A percentile compares a stretch with the other conserved stretches of the same genome.
Evolutionary conservation across 2,797 vertebrate species (phyloP).

Genomic region (Scyliorhinus canicula): DNA sequence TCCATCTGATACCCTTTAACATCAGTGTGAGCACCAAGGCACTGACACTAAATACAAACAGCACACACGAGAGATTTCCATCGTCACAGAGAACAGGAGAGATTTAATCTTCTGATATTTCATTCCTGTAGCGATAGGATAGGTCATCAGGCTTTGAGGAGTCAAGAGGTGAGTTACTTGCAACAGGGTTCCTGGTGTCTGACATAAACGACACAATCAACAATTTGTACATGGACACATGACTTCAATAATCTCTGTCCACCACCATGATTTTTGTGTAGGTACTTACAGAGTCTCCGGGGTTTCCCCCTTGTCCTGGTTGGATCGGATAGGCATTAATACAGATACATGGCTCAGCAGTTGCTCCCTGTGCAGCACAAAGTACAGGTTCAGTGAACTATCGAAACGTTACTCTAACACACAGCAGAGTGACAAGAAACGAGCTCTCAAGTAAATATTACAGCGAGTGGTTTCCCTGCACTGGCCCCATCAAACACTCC

Average conservation of each 20-base stretch:
- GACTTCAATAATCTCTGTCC: neutral
- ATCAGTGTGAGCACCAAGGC: too few relatives aligned
- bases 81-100: too few relatives aligned
- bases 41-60: neutral
- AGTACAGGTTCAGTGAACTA: neutral
- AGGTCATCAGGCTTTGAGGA: neutral
- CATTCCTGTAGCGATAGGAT: neutral
- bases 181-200: neutral
- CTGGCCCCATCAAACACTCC: neutral
- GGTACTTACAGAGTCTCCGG: slow-evolving; percentile 20
- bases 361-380: neutral
- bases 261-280: neutral
- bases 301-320: neutral
- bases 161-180: neutral
- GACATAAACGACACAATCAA: neutral
- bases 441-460: neutral
- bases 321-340: neutral
- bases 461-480: neutral
- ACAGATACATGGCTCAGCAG: neutral
- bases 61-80: too few relatives aligned
- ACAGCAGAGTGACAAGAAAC: neutral
- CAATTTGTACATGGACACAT: neutral
- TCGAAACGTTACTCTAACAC: neutral
- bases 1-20: too few relatives aligned
- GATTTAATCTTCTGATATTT: neutral